A percentile compares a stretch with the other conserved stretches of the same genome.
Evolutionary conservation across 2,113 vertebrate species (phyloP).

Genomic region (Hepsetus odoe): DNA sequence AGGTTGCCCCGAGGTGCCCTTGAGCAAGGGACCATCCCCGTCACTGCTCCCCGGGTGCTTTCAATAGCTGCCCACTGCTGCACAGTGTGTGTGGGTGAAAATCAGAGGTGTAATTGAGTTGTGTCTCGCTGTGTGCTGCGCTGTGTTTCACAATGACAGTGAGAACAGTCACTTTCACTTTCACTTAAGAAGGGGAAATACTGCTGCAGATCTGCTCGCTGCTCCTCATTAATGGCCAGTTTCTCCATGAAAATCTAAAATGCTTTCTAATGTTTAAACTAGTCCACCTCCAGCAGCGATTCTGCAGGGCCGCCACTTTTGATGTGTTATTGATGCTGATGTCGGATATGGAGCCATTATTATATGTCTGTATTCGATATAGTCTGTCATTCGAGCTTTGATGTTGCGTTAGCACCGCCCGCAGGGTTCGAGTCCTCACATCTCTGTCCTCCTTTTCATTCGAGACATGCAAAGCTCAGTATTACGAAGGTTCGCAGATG

Average conservation of each 20-base stretch:
- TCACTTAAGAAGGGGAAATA: background rate
- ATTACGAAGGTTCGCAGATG: no score
- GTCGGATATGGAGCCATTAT: background rate
- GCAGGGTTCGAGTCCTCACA: background rate
- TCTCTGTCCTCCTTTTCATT: background rate
- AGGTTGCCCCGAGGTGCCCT: no score
- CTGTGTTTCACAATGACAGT: no score
- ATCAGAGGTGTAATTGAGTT: no score
- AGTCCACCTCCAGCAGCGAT: background rate
- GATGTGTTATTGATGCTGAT: conserved; percentile 6
- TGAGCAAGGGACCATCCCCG: no score
- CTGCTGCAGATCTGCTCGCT: background rate
- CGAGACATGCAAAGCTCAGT: background rate
- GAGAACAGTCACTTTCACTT: no score
- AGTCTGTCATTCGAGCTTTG: background rate
- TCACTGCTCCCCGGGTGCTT: no score
- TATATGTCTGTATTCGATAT: background rate
- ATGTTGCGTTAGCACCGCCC: background rate
- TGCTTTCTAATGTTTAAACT: conserved; percentile 13
- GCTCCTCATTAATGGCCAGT: background rate
- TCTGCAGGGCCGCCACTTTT: background rate
- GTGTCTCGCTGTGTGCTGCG: no score
- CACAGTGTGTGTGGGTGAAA: no score
- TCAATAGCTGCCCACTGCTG: no score
- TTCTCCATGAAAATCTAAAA: background rate